A percentile compares a stretch with the other conserved stretches of the same genome.
phyloP scores from a whole-genome alignment of 2,113 vertebrate species.

The Etheostoma cragini region DNA sequence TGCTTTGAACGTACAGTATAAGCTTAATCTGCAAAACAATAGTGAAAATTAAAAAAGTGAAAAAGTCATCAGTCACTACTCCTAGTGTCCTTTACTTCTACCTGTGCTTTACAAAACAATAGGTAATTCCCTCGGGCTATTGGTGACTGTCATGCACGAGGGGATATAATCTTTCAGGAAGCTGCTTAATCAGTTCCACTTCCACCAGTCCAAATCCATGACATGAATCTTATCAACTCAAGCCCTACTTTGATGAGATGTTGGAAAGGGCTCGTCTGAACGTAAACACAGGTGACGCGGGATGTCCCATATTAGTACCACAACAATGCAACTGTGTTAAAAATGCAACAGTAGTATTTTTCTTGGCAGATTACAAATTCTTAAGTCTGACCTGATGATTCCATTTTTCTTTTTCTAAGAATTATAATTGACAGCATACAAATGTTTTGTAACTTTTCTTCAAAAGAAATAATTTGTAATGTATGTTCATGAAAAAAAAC shows the following conservation, averaged over 20 bases:
- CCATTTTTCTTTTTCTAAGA: no score
- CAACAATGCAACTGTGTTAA: not conserved
- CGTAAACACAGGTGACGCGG: slow-evolving; percentile 21
- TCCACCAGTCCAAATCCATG: slow-evolving; percentile 62
- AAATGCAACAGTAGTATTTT: no score
- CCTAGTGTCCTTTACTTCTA: not conserved
- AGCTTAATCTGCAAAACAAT: not conserved
- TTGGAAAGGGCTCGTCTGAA: slow-evolving; percentile 45
- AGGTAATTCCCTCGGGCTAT: slow-evolving; percentile 1
- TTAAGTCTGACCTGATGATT: no score
- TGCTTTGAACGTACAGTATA: not conserved
- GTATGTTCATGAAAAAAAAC: no score
- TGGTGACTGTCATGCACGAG: slow-evolving; percentile 29
- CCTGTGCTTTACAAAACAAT: not conserved
- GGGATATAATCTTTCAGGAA: slow-evolving; percentile 54
- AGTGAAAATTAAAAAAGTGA: no score
- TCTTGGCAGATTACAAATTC: no score
- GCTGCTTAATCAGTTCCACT: slow-evolving; percentile 69
- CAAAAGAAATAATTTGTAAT: no score
- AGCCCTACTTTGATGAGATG: slow-evolving; percentile 71
- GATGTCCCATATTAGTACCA: not conserved
- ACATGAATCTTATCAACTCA: slow-evolving; percentile 74
- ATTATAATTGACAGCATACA: no score
- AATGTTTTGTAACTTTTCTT: no score
- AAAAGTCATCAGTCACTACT: not conserved